Evolutionary conservation across 2,113 vertebrate genomes (phyloP).

Genomic region (Heterotilapia buettikoferi): DNA sequence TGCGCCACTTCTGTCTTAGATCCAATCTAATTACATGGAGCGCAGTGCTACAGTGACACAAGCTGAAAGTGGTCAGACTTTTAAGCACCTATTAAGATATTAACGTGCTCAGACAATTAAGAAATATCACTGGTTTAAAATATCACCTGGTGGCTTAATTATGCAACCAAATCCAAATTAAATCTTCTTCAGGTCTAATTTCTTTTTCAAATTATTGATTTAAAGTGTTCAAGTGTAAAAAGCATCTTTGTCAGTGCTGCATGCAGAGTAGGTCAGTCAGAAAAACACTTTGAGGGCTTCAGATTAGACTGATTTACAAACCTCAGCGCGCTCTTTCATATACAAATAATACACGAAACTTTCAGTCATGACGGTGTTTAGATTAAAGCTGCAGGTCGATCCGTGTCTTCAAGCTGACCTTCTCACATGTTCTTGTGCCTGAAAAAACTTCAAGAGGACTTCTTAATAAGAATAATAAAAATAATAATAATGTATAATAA

Average conservation of each 20-base stretch:
- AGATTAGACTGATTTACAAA: not conserved
- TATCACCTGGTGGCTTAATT: not conserved
- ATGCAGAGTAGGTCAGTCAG: not conserved
- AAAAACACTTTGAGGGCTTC: not conserved
- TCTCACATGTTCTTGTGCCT: not conserved
- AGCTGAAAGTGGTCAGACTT: not conserved
- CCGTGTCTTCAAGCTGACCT: not conserved
- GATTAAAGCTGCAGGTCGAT: not conserved
- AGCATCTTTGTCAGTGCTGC: not conserved
- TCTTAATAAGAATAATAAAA: not conserved
- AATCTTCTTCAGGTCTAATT: not conserved
- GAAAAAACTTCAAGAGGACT: not conserved
- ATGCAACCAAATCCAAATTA: not conserved
- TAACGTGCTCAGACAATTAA: not conserved
- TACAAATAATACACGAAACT: not conserved
- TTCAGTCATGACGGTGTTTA: not conserved
- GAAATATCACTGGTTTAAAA: not conserved
- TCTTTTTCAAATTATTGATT: not conserved
- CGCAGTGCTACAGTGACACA: not conserved
- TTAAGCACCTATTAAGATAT: not conserved
- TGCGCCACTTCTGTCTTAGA: not conserved
- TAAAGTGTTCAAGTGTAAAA: not conserved
- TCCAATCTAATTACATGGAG: slow-evolving; percentile 31
- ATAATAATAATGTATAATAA: not conserved
- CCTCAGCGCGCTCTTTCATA: not conserved